Conservation (phyloP, 2,888 invertebrate genomes). For the Drosophila austrosaltans region DNA sequence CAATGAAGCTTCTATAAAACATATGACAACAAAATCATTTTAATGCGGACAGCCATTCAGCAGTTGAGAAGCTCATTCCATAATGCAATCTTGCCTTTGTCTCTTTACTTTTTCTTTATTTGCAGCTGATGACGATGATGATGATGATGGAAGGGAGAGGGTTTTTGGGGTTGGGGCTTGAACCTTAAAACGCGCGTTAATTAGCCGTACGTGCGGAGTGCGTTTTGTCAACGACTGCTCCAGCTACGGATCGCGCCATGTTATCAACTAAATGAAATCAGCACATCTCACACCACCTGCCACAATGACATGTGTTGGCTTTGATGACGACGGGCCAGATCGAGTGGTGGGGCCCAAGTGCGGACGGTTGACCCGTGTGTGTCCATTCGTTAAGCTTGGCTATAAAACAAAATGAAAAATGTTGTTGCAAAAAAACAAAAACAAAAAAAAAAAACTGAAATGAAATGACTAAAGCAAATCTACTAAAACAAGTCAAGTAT, state of each 20-base stretch:
- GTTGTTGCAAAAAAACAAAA: constrained; percentile 64
- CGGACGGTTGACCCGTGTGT: constrained; percentile 59
- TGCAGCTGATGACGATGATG: constrained; percentile 21
- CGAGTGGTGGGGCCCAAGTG: constrained; percentile 41
- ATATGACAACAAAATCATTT: constrained; percentile 37
- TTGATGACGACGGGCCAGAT: constrained; percentile 33
- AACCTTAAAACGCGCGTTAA: constrained; percentile 68
- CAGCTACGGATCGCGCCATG: constrained; percentile 55
- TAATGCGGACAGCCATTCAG: background rate
- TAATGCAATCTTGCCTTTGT: constrained; percentile 48
- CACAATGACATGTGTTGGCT: constrained; percentile 74
- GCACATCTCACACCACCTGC: constrained; percentile 60
- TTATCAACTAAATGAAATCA: constrained; percentile 73
- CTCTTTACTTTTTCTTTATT: constrained; percentile 21
- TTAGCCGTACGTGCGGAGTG: constrained; percentile 77
- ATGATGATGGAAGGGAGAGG: constrained; percentile 38
- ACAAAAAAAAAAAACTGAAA: constrained; percentile 9
- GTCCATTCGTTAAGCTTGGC: constrained; percentile 43
- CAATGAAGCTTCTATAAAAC: constrained; percentile 13
- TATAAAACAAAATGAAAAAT: constrained; percentile 77
- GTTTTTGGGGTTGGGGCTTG: constrained; percentile 26
- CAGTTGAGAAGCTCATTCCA: constrained; percentile 27
- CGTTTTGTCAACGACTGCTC: constrained; percentile 61
- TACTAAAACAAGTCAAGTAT: constrained; percentile 42
- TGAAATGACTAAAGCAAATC: constrained; percentile 5